These are phyloP conservation scores for Nomada flava DNA, from an alignment of 2,888 invertebrate species.

Conservation along the genomic window DNA sequence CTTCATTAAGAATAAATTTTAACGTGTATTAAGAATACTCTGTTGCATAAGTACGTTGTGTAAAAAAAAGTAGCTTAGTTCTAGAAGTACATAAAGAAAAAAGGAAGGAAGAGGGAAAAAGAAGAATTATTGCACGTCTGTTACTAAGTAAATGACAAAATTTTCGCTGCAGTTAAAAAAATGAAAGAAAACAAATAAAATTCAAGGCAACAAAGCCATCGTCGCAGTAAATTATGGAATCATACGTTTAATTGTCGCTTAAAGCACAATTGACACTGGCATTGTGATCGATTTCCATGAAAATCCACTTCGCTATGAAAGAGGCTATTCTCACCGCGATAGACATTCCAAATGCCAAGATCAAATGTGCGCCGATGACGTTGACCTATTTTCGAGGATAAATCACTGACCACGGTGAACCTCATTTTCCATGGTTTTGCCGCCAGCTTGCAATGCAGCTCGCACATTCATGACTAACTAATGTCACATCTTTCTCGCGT, in stretches of 20 bases:
- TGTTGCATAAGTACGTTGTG: no score
- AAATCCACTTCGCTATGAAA: conserved; percentile 23
- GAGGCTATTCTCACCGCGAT: conserved; percentile 28
- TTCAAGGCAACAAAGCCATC: background rate
- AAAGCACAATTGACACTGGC: conserved; percentile 25
- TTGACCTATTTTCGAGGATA: conserved; percentile 62
- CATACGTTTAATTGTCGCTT: background rate
- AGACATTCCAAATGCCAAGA: conserved; percentile 64
- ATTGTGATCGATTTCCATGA: conserved; percentile 40
- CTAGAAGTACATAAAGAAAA: no score
- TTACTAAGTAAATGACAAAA: background rate
- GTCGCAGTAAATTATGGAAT: background rate
- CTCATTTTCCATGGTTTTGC: conserved; percentile 23
- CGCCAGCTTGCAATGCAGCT: background rate
- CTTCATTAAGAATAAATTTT: no score
- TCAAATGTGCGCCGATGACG: conserved; percentile 50
- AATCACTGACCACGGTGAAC: conserved; percentile 35
- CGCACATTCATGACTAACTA: conserved; percentile 19
- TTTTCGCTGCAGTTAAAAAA: background rate
- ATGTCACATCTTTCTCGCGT: conserved; percentile 48
- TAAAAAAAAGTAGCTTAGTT: no score
- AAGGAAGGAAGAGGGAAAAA: no score
- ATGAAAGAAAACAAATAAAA: no score
- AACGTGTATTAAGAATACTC: no score
- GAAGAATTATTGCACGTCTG: background rate